Percentiles rank a stretch among this genome's conserved stretches.
These are phyloP conservation scores for Poeciliopsis turrubarensis DNA, from an alignment of 2,113 vertebrate species.

Conservation along the genomic window DNA sequence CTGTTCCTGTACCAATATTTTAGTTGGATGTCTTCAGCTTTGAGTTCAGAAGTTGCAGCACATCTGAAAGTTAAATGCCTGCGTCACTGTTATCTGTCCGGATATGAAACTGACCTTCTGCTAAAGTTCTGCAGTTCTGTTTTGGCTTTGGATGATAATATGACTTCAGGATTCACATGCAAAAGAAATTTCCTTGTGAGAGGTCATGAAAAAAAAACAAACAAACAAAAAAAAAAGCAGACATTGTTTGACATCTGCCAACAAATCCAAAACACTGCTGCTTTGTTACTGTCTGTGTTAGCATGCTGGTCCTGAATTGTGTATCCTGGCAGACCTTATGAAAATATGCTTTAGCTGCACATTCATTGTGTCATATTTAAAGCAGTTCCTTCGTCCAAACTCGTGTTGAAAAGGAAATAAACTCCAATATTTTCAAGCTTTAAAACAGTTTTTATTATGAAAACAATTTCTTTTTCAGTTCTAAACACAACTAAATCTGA, in stretches of 20 bases:
- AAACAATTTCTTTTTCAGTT: not conserved
- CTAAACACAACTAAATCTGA: not conserved
- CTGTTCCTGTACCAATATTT: not conserved
- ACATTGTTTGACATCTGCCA: constrained; percentile 16
- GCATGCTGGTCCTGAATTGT: constrained; percentile 25
- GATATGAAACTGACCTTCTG: constrained; percentile 8
- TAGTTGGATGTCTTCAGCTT: not conserved
- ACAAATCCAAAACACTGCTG: constrained; percentile 6
- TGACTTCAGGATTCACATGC: constrained; percentile 27
- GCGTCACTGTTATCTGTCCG: not conserved
- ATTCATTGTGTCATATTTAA: not conserved
- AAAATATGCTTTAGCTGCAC: not conserved
- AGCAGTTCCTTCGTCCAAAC: too few species aligned
- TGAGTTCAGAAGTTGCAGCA: not conserved
- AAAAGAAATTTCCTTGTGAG: constrained; percentile 9
- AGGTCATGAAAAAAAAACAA: constrained; percentile 6
- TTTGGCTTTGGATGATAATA: constrained; percentile 40
- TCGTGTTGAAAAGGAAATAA: not conserved
- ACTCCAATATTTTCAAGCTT: not conserved
- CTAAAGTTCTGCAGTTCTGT: constrained; percentile 18
- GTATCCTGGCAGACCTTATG: not conserved
- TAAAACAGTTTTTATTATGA: not conserved
- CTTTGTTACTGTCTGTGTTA: constrained; percentile 7
- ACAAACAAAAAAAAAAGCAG: not conserved
- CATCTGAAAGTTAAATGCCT: not conserved